phyloP scores from a whole-genome alignment of 2,113 vertebrate species.

The Peucedramus taeniatus region DNA sequence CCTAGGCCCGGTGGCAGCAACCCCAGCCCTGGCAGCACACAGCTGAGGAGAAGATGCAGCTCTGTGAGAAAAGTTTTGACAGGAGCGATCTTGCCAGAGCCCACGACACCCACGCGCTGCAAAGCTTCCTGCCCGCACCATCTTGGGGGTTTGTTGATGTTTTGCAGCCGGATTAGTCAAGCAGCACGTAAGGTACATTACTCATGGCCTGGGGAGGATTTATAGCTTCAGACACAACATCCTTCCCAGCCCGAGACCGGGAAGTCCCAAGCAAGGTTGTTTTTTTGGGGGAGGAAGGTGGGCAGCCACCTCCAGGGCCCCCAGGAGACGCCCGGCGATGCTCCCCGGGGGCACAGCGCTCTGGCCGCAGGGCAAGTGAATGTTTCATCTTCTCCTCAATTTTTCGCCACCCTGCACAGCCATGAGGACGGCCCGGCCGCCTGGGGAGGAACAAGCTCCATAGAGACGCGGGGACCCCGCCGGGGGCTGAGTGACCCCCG shows the following conservation, averaged over 20 bases:
- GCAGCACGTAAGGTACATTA: background rate
- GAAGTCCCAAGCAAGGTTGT: background rate
- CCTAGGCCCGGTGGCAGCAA: background rate
- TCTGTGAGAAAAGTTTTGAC: background rate
- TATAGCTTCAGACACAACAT: background rate
- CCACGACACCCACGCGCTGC: background rate
- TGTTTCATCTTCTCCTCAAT: background rate
- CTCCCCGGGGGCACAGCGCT: background rate
- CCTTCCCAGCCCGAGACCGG: background rate
- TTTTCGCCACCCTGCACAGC: background rate
- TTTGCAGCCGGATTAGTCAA: background rate
- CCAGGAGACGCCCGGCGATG: background rate
- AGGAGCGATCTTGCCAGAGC: background rate
- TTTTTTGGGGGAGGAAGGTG: background rate
- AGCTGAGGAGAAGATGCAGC: background rate
- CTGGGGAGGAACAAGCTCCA: background rate
- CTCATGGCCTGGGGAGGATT: background rate
- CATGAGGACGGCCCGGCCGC: rapidly evolving
- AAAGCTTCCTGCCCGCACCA: background rate
- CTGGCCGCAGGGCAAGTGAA: rapidly evolving
- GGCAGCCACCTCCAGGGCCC: background rate
- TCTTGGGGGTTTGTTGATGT: background rate
- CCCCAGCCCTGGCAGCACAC: background rate
- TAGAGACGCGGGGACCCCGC: rapidly evolving
- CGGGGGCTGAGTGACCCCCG: rapidly evolving